These are phyloP conservation scores for Aphis craccivora DNA, from an alignment of 1,140 invertebrate genomes.

Conservation along the genomic window DNA sequence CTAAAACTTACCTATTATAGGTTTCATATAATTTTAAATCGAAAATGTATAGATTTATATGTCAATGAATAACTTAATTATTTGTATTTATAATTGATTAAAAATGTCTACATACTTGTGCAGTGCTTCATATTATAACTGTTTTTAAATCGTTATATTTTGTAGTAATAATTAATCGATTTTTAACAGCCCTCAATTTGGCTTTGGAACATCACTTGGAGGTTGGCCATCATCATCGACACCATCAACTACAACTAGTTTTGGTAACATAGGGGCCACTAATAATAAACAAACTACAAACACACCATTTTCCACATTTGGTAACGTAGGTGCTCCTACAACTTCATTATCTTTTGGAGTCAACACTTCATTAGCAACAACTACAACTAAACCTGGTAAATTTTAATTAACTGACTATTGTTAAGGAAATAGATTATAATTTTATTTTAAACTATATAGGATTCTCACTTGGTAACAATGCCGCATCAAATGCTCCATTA, in stretches of 20 bases:
- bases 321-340: neutral
- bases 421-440: neutral
- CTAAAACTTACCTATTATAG: neutral
- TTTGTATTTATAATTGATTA: neutral
- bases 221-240: slow-evolving; percentile 34
- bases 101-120: neutral
- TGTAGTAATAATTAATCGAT: neutral
- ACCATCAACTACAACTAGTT: slow-evolving; percentile 24
- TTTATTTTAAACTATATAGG: slow-evolving; percentile 5
- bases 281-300: neutral
- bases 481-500: slow-evolving; percentile 40
- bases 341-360: slow-evolving; percentile 33
- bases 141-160: neutral
- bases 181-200: slow-evolving; percentile 42
- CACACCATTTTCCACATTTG: slow-evolving; percentile 7
- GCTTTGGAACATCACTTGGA: slow-evolving; percentile 37
- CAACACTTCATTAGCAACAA: slow-evolving; percentile 12
- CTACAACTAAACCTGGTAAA: slow-evolving; percentile 38
- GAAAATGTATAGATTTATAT: neutral
- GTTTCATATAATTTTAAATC: neutral
- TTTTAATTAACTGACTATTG: neutral
- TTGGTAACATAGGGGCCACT: slow-evolving; percentile 17
- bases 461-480: slow-evolving; percentile 32
- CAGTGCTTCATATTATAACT: neutral
- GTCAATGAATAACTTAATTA: neutral